phyloP scores from a whole-genome alignment of 1,140 invertebrate genomes.

The Drosophila arizonae region DNA sequence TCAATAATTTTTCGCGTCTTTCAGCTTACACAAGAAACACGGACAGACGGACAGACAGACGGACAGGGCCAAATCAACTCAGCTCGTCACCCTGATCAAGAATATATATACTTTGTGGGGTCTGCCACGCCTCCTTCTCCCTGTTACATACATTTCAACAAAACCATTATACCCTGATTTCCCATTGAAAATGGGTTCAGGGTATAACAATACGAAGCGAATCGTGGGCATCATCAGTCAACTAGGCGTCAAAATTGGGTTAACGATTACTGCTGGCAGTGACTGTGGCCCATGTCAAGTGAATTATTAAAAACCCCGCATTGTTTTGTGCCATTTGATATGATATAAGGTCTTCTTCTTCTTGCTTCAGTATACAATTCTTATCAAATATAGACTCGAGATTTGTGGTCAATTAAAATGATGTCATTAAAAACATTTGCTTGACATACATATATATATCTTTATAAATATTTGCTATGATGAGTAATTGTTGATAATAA shows the following conservation, averaged over 20 bases:
- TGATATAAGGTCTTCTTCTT: not conserved
- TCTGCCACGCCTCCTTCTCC: too few species aligned
- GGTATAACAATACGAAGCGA: conserved; percentile 21
- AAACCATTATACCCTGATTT: too few species aligned
- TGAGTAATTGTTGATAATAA: conserved; percentile 32
- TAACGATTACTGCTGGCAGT: conserved; percentile 10
- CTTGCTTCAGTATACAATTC: conserved; percentile 3
- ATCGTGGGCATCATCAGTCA: conserved; percentile 43
- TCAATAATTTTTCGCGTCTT: too few species aligned
- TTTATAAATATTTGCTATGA: not conserved
- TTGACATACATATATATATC: not conserved
- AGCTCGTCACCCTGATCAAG: too few species aligned
- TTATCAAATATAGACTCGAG: conserved; percentile 25
- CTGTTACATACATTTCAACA: too few species aligned
- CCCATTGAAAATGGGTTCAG: too few species aligned
- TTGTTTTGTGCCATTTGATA: not conserved
- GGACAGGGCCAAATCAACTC: too few species aligned
- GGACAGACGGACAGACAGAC: too few species aligned
- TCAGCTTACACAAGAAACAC: too few species aligned
- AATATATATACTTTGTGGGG: too few species aligned
- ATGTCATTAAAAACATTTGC: conserved; percentile 30
- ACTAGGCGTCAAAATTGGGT: conserved; percentile 44
- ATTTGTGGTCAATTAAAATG: conserved; percentile 32
- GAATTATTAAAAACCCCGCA: conserved; percentile 19
- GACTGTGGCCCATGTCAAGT: conserved; percentile 15